Evolutionary conservation across 2,113 vertebrate species (phyloP).

Genomic region (Panurus biarmicus): DNA sequence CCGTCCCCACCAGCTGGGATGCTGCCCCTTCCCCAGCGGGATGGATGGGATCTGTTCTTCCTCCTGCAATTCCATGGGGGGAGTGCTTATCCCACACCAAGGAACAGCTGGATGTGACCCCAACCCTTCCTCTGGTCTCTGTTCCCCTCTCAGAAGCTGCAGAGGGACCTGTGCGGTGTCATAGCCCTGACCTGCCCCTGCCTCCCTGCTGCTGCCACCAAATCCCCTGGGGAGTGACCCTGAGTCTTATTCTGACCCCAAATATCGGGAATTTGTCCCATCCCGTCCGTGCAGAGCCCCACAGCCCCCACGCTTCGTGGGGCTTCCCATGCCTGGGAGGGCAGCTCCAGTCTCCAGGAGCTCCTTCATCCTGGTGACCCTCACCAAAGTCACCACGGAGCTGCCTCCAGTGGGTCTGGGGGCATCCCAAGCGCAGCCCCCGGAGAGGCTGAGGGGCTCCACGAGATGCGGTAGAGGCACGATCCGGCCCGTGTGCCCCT

Average conservation of each 20-base stretch:
- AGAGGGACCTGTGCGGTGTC: accelerated
- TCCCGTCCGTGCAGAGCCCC: neutral
- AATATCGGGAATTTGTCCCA: neutral
- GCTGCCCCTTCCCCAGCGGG: neutral
- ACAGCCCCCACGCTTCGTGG: accelerated
- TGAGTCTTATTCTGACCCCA: neutral
- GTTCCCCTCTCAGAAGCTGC: neutral
- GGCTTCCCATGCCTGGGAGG: neutral
- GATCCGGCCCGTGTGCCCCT: neutral
- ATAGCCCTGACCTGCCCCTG: neutral
- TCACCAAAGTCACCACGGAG: neutral
- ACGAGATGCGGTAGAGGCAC: neutral
- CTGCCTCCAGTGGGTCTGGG: neutral
- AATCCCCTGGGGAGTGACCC: neutral
- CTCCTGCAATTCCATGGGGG: neutral
- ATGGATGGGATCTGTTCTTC: neutral
- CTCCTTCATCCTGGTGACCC: no score
- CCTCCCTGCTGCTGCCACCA: neutral
- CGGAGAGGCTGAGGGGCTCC: neutral
- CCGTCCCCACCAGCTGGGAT: neutral
- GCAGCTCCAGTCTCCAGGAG: neutral
- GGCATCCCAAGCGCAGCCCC: neutral
- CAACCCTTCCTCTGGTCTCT: accelerated
- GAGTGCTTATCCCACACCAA: neutral
- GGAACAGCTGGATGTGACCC: neutral